phyloP scores from a whole-genome alignment of 1,140 invertebrate genomes.

The Doryteuthis pealeii region DNA sequence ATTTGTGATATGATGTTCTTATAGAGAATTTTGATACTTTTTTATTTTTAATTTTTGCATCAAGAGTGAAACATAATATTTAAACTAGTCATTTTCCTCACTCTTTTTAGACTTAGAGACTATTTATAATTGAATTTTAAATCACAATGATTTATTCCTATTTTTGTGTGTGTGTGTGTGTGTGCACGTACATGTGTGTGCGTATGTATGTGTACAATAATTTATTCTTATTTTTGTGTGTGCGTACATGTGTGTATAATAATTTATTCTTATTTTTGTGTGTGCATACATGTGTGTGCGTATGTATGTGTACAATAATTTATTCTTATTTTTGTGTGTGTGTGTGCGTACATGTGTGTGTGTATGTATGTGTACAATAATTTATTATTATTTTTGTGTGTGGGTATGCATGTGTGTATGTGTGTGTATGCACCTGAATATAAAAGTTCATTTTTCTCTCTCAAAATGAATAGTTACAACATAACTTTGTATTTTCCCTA shows the following conservation, averaged over 20 bases:
- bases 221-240: too few species aligned
- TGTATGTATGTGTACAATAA: background rate
- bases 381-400: too few species aligned
- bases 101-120: background rate
- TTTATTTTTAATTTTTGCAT: background rate
- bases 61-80: background rate
- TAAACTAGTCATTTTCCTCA: background rate
- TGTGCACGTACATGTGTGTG: background rate
- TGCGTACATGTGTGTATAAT: background rate
- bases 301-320: background rate
- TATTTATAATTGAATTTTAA: background rate
- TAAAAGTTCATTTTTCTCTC: too few species aligned
- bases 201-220: background rate
- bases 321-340: too few species aligned
- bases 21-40: background rate
- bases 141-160: background rate
- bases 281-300: background rate
- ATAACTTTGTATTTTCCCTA: too few species aligned
- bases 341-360: background rate
- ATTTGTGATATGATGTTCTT: background rate
- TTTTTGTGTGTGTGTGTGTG: background rate
- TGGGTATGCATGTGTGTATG: background rate
- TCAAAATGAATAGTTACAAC: too few species aligned
- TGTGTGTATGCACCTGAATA: too few species aligned
- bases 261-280: too few species aligned